phyloP scores from a whole-genome alignment of 2,888 invertebrate genomes.

The Keiferia lycopersicella region DNA sequence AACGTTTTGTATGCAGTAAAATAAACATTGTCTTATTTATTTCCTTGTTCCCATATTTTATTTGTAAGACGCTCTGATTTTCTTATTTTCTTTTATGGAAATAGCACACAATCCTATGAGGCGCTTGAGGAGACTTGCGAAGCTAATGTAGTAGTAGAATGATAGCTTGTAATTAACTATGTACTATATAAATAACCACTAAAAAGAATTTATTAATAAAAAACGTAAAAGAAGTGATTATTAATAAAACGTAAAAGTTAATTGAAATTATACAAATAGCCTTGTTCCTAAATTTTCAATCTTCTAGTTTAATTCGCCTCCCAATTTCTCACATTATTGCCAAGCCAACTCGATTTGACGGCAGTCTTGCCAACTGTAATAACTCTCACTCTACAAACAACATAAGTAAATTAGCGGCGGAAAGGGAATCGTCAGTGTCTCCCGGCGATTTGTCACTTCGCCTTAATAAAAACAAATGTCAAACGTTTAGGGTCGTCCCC shows the following conservation, averaged over 20 bases:
- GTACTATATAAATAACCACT: too few species aligned
- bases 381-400: slow-evolving; percentile 17
- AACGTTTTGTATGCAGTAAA: neutral
- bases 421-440: slow-evolving; percentile 13
- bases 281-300: too few species aligned
- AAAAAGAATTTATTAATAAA: too few species aligned
- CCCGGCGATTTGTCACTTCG: slow-evolving; percentile 21
- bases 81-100: too few species aligned
- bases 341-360: neutral
- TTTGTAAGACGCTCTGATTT: neutral
- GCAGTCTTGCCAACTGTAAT: neutral
- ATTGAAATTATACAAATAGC: too few species aligned
- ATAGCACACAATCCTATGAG: too few species aligned
- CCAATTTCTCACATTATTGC: neutral
- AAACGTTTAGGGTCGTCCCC: slow-evolving; percentile 26
- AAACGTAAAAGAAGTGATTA: too few species aligned
- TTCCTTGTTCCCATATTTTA: neutral
- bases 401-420: slow-evolving; percentile 26
- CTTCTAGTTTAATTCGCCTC: too few species aligned
- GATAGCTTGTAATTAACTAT: too few species aligned
- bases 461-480: slow-evolving; percentile 31
- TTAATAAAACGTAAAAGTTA: too few species aligned
- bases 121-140: too few species aligned
- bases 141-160: too few species aligned
- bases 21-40: neutral